These are phyloP conservation scores for Batillaria attramentaria DNA, from an alignment of 1,140 invertebrate genomes.

Conservation along the genomic window DNA sequence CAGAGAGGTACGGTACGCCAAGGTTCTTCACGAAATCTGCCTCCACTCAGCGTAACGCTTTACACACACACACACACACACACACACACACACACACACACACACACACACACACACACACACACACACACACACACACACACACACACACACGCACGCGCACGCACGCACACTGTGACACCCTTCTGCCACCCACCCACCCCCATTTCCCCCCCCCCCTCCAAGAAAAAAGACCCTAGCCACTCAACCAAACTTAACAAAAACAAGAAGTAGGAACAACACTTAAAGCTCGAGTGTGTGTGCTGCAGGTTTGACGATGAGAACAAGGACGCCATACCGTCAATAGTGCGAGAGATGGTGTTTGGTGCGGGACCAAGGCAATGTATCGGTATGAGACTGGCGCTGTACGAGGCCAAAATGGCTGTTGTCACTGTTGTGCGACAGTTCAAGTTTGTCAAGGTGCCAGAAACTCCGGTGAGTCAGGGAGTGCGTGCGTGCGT, in stretches of 20 bases:
- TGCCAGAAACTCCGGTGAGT: conserved; percentile 41
- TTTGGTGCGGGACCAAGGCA: conserved; percentile 75
- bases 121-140: background rate
- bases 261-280: no score
- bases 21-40: no score
- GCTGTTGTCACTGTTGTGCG: conserved; percentile 71
- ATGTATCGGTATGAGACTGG: conserved; percentile 78
- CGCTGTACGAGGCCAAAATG: conserved; percentile 69
- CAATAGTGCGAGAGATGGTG: background rate
- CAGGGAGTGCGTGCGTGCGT: no score
- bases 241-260: no score
- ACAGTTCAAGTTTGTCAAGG: conserved; percentile 39
- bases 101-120: conserved; percentile 6
- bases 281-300: background rate
- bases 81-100: background rate
- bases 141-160: background rate
- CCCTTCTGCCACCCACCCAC: background rate
- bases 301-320: background rate
- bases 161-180: background rate
- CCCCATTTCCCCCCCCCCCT: no score
- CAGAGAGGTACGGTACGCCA: no score
- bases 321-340: background rate
- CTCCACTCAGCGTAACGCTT: no score
- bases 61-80: no score
- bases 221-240: background rate